Evolutionary conservation across 2,888 invertebrate species (phyloP).

Genomic region (Drosophila nigritarsus): DNA sequence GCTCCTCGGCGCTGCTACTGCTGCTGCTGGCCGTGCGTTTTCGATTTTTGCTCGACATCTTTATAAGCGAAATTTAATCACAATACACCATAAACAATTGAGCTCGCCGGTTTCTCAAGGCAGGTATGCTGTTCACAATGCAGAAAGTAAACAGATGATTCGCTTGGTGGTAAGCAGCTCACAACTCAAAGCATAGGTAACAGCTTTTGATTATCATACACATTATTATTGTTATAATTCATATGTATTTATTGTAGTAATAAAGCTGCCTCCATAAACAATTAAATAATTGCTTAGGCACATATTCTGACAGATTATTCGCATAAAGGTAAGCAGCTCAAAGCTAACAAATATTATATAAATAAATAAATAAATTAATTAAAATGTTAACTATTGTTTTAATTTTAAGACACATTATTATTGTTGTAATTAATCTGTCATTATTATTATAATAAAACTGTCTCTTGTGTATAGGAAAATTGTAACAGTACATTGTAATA

Average conservation of each 20-base stretch:
- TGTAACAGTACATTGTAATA: neutral
- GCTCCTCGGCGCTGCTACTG: slow-evolving; percentile 81
- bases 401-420: neutral
- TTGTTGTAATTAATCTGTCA: neutral
- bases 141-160: neutral
- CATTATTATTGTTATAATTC: neutral
- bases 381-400: neutral
- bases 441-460: neutral
- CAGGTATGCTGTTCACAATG: slow-evolving; percentile 25
- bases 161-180: neutral
- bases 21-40: slow-evolving; percentile 69
- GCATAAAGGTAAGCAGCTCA: neutral
- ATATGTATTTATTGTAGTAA: neutral
- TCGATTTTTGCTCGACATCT: slow-evolving; percentile 74
- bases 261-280: no score
- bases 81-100: slow-evolving; percentile 19
- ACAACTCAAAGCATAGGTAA: no score
- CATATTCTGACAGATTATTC: no score
- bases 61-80: neutral
- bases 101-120: slow-evolving; percentile 15
- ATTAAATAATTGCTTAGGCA: no score
- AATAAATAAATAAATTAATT: neutral
- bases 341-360: neutral
- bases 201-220: neutral
- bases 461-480: neutral